Evolutionary conservation across 1,140 invertebrate species (phyloP), one percentile per base, ranked within the genome.

Genomic region (Drosophila littoralis): DNA sequence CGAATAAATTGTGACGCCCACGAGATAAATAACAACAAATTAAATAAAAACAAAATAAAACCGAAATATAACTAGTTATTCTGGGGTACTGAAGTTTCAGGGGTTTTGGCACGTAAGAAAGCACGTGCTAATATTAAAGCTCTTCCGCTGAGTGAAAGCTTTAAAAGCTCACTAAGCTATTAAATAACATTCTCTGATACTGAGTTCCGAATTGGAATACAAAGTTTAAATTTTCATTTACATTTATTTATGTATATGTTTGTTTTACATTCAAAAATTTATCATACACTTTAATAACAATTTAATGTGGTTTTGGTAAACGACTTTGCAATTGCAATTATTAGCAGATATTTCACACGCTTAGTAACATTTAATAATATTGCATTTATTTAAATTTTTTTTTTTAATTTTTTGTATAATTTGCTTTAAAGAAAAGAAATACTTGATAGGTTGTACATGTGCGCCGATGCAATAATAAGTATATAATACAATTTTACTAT

Each of bases 251-350:
- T 81, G 8, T 69, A 73, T 81, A 66, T 77, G 61, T 67, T 66
- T 51, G 51, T 68, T 76, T 72, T 89, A 79, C 43, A 77, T 59
- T 88, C 63, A 89, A 83, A 79, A 76, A 75, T 69, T 65, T 88
- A 70, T 77, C 38, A 52, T 89, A 88, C 77, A 86, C 32, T 77
- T 83, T 66, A 71, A 77, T 83, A 88, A 89, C 84, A 86, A 79
- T 68, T 77, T 63, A 64, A 66, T 35, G 42, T 75, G 61, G 63
- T 58, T 67, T 66, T 51, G 3, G 57, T 48, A 43, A 61, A 48
- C 52, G 48, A 61, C 38, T 48, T 52, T 35, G 38, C 59, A 55
- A 57, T 40, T 48, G 51, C 17, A 45, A 15, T 42, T 57, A 22
- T 50, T 28, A 51, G 50, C 50, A 51, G 13, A 9, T 59, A 64